Evolutionary conservation across 2,797 vertebrate species (phyloP), one percentile per base, ranked within the genome.

Genomic region (Pterois miles): DNA sequence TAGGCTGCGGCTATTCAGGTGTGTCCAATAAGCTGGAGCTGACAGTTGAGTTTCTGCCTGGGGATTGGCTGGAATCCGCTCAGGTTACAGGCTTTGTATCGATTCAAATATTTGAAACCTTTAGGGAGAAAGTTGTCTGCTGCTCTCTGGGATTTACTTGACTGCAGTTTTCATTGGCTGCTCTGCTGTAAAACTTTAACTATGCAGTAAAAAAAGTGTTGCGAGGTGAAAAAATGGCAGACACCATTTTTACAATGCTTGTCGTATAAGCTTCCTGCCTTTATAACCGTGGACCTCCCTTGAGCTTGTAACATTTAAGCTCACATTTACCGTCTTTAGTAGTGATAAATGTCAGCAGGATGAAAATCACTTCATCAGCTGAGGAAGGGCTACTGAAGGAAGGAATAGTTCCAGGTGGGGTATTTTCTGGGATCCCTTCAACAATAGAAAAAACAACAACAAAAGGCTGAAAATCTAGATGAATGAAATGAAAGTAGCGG

Each of bases 21-120:
- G 79, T 76, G 72, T 84, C 79, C 67, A 77, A 70, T 71, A 40
- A 76, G 86, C 77, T 72, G 78, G 81, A 50, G 75, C 38, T 52
- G 52, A 58, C 52, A 6, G 46, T 69, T 76, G 31, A 81, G 62
- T 83, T 52, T 70, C 80, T 84, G 64, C 70, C 46, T 71, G 57
- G 34, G 3, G 72, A 92, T 91, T 94, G 94, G 93, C 79, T 84
- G 38, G 14, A 72, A 74, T 63, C 71, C 50, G 23, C 70, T 85
- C 52, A 29, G 68, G 74, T 90, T 89, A 78, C 82, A 74, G 57
- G 50, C 76, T 88, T 88, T 94, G 92, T 94, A 86, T 80, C 85
- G 86, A 85, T 95, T 96, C 86, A 94, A 93, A 95, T 81, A 75
- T 93, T 86, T 90, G 65, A 92, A 91, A 78, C 16, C 62, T 69